Base-by-base conservation (phyloP, 2,888 invertebrate species). In the Spilarctia lutea region DNA sequence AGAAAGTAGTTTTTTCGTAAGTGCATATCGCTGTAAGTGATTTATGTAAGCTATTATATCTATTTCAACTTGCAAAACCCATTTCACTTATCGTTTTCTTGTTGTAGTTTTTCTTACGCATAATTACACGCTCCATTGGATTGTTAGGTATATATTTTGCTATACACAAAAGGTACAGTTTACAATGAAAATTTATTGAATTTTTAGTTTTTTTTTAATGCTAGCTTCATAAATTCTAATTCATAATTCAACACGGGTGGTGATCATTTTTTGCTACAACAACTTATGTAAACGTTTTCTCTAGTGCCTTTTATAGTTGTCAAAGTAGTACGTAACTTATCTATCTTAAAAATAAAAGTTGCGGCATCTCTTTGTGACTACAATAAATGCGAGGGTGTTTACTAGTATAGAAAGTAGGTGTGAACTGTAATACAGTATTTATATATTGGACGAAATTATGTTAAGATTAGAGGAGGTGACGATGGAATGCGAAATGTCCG, bases 401-500 rank as follows among this genome's bases (percentile, higher is more conserved):
- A 39, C 72, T 79, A 85, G 86, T 86, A 87, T 73, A 73, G 66
- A 75, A 75, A 86, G 84, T 84, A 76, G 84, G 82, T 82, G 68
- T 68, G 13, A 8, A 20, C 45, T 39, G n/a, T 65, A 88, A 86
- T 86, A 83, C 79, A 79, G 78, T 86, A 85, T 87, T 85, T 87
- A 82, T 82, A 83, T 89, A 88, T 87, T 86, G 86, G 85, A 79
- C 83, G 83, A 86, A 89, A 87, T 87, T 88, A 84, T 80, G 85
- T 79, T 74, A 82, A 86, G 89, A 89, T 89, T 86, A 89, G 87
- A 80, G 82, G 83, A 87, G 85, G 83, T 87, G 87, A 86, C 81
- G 87, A 81, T 84, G 85, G 86, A 86, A 87, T 86, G 89, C 87
- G 85, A 91, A 91, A 89, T 90, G 92, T 91, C 91, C 92, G 91